Percentiles rank a stretch among this genome's conserved stretches.
Evolutionary conservation across 2,113 vertebrate genomes (phyloP).

Genomic region (Tapirus terrestris): DNA sequence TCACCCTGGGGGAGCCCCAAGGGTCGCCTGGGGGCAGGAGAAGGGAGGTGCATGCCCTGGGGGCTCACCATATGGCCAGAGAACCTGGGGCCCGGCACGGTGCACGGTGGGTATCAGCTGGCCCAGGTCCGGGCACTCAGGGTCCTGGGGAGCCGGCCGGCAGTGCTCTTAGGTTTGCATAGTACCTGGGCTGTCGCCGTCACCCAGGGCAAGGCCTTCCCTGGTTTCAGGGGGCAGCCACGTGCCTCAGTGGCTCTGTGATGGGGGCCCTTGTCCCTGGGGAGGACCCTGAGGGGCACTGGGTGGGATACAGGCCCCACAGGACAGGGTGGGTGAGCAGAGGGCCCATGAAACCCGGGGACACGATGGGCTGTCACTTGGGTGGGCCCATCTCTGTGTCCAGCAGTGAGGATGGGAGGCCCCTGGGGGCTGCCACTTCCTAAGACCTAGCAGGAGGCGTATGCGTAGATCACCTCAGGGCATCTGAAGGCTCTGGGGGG

Average conservation of each 20-base stretch:
- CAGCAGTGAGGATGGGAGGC: background rate
- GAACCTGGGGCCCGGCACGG: background rate
- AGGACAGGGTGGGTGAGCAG: too few species aligned
- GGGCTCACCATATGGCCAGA: background rate
- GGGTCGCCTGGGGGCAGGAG: background rate
- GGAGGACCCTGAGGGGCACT: background rate
- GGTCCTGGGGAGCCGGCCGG: accelerated
- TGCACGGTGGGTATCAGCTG: accelerated
- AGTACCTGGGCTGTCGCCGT: background rate
- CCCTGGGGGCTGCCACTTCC: background rate
- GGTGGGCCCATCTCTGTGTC: background rate
- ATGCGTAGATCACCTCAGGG: background rate
- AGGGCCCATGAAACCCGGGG: background rate
- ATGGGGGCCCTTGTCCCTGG: background rate
- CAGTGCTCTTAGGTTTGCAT: background rate
- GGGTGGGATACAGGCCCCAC: too few species aligned
- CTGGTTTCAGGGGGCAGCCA: background rate
- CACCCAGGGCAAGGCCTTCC: background rate
- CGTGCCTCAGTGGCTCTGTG: accelerated
- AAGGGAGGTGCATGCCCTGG: background rate
- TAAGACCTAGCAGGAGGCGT: background rate
- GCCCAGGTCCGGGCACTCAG: background rate
- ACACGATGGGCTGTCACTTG: background rate
- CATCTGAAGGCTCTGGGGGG: background rate
- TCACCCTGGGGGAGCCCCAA: background rate